Conservation (phyloP, 2,797 vertebrate species). For the Merluccius polli region DNA sequence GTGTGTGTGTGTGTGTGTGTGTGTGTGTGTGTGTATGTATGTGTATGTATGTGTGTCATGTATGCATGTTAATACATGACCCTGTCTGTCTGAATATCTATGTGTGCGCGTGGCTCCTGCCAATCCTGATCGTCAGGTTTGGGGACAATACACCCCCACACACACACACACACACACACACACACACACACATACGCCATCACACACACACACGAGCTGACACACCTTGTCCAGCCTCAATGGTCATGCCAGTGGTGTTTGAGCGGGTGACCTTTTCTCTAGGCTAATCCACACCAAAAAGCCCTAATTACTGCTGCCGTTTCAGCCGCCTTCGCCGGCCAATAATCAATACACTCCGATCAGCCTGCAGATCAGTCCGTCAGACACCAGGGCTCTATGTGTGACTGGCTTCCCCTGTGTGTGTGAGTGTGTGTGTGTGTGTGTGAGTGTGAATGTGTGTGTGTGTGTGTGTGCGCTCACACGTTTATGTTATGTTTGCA, state of each 20-base stretch:
- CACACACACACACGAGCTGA: slow-evolving; percentile 6
- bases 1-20: no score
- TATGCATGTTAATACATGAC: neutral
- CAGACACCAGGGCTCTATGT: slow-evolving; percentile 69
- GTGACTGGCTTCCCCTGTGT: slow-evolving; percentile 31
- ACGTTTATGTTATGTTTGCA: neutral
- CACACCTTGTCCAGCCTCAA: slow-evolving; percentile 58
- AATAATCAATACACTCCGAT: slow-evolving; percentile 95
- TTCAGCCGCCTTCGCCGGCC: slow-evolving; percentile 80
- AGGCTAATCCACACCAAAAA: slow-evolving; percentile 95
- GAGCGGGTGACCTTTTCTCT: slow-evolving; percentile 97
- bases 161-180: no score
- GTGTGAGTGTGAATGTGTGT: neutral
- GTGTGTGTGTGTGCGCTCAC: slow-evolving; percentile 2
- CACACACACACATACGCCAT: no score
- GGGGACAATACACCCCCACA: slow-evolving; percentile 44
- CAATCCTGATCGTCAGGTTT: slow-evolving; percentile 41
- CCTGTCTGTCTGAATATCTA: slow-evolving; percentile 1
- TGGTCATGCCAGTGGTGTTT: slow-evolving; percentile 78
- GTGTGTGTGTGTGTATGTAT: no score
- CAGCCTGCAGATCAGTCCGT: slow-evolving; percentile 87
- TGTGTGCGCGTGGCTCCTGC: slow-evolving; percentile 9
- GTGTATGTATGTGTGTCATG: no score
- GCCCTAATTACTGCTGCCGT: slow-evolving; percentile 98
- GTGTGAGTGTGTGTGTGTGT: slow-evolving; percentile 34